Conservation (phyloP, 2,797 vertebrate species). For the Chelmon rostratus region DNA sequence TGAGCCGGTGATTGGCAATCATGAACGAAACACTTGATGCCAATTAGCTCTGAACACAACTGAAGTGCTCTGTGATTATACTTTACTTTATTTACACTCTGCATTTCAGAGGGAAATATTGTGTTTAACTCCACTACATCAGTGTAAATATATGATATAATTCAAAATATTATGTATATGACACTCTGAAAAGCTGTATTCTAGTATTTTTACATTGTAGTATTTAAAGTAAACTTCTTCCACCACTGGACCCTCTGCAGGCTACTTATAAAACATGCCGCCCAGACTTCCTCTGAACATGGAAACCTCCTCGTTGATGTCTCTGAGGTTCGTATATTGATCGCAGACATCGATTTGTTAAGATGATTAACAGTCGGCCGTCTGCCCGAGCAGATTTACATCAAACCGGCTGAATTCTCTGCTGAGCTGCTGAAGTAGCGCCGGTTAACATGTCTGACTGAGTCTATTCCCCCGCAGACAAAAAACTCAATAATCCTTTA, state of each 20-base stretch:
- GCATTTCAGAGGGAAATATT: no score
- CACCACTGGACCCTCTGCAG: neutral
- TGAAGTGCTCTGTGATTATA: no score
- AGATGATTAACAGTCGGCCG: slow-evolving; percentile 43
- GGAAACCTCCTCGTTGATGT: slow-evolving; percentile 3
- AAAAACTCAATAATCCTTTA: slow-evolving; percentile 42
- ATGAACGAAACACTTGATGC: no score
- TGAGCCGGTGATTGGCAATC: no score
- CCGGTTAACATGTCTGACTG: slow-evolving; percentile 7
- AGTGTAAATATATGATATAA: no score
- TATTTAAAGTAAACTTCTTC: no score
- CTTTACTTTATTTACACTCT: no score
- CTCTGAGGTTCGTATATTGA: slow-evolving; percentile 25
- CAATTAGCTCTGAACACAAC: no score
- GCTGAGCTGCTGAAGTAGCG: slow-evolving; percentile 19
- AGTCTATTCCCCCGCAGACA: slow-evolving; percentile 1
- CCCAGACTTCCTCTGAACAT: slow-evolving; percentile 15
- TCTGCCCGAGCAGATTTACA: slow-evolving; percentile 3
- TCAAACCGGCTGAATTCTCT: slow-evolving; percentile 6
- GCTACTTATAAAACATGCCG: slow-evolving; percentile 18
- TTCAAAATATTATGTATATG: no score
- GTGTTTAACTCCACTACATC: no score
- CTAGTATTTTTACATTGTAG: no score
- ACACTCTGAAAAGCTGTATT: no score
- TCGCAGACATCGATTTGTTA: slow-evolving; percentile 31